These are phyloP conservation scores for Sinohyriopsis cumingii DNA, from an alignment of 2,888 invertebrate genomes.

Conservation along the genomic window DNA sequence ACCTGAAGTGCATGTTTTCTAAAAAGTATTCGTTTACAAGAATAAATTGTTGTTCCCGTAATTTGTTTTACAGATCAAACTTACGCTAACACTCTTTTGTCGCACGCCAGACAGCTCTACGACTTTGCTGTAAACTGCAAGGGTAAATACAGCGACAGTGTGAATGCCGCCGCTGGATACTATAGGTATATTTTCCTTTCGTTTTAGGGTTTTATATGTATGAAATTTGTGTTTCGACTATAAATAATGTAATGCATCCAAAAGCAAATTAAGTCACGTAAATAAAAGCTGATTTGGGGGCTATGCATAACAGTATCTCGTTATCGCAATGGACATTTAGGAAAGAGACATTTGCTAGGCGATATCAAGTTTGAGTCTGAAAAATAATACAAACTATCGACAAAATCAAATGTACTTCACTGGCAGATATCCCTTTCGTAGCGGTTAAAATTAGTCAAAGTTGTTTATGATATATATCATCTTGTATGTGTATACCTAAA, in stretches of 20 bases:
- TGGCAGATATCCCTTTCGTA: too few species aligned
- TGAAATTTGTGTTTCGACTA: not conserved
- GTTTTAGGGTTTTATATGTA: not conserved
- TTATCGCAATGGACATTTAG: too few species aligned
- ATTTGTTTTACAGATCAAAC: constrained; percentile 31
- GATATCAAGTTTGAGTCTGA: too few species aligned
- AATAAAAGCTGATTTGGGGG: not conserved
- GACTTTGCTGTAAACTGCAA: constrained; percentile 47
- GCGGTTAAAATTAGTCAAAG: too few species aligned
- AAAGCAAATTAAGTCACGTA: not conserved
- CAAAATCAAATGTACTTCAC: too few species aligned
- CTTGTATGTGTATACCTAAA: too few species aligned
- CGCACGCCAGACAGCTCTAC: constrained; percentile 50
- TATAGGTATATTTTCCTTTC: constrained; percentile 35
- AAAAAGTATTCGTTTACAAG: not conserved
- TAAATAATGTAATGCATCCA: not conserved
- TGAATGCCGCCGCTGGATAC: constrained; percentile 41
- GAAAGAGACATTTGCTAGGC: too few species aligned
- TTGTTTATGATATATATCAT: too few species aligned
- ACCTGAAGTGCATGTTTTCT: too few species aligned
- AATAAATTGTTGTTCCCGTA: not conserved
- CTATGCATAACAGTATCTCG: too few species aligned
- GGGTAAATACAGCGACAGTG: constrained; percentile 51
- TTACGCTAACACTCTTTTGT: constrained; percentile 43
- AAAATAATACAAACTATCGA: too few species aligned